Base-by-base conservation (phyloP, 35 echinoderm and acorn worm species). In the Anneissia japonica region DNA sequence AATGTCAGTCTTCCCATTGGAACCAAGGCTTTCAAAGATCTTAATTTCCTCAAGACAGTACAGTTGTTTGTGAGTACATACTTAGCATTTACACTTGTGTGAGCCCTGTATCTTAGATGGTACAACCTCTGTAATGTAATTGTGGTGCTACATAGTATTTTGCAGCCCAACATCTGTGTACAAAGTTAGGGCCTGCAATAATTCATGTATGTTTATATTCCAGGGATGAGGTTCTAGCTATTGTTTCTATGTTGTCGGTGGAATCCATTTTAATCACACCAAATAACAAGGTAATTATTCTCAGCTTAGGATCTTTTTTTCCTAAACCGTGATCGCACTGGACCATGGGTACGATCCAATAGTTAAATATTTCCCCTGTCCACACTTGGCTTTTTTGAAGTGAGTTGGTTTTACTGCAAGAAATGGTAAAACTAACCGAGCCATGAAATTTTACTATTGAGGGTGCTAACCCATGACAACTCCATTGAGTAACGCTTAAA, bases 141-240 rank as follows among this genome's bases (percentile, higher is more conserved):
- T 28, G n/a, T 64, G 6, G n/a, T 32, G n/a, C 31, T n/a, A 28
- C 7, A 46, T 56, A 73, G 29, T 35, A 35, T 32, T 74, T 73
- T 85, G 34, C 37, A 23, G 2, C n/a, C 39, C 28, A 19, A 37
- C 19, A 12, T 3, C 72, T 37, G 29, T 19, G 12, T 76, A 86
- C 39, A 29, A 10, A 17, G 3, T 23, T 77, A 28, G 5, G 35
- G 16, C 29, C 21, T 72, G n/a, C 17, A 79, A 72, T 14, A 3
- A 82, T 35, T 73, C 0, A 72, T 38, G 23, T 6, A 74, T 82
- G 35, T 82, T 55, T 0, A 39, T 36, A 74, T 77, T 40, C 3
- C 80, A 97, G 94, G 74, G 94, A 93, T 39, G 94, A 97, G 72
- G 92, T 97, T 28, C 43, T 97, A 16, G 88, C 94, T 11, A 93